Percentiles rank a stretch among this genome's conserved stretches.
Evolutionary conservation across 2,888 invertebrate genomes (phyloP).

Genomic region (Dascillus cervinus): DNA sequence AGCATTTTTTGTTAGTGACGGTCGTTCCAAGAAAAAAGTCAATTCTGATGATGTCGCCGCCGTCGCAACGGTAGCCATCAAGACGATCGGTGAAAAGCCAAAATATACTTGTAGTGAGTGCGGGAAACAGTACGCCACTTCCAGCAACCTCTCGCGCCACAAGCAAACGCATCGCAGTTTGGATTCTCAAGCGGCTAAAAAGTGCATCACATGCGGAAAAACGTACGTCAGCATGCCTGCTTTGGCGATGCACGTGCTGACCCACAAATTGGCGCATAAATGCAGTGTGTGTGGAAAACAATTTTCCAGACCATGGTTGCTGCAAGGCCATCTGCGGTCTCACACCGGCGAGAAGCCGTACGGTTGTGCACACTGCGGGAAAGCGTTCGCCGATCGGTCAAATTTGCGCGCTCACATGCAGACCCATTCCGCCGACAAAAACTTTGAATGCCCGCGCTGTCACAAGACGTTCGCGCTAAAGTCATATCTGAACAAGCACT

Average conservation of each 20-base stretch:
- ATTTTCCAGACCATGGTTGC: conserved; percentile 93
- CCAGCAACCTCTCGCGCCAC: conserved; percentile 80
- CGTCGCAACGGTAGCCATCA: conserved; percentile 14
- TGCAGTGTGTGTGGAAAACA: conserved; percentile 91
- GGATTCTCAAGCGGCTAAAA: conserved; percentile 88
- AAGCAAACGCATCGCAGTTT: conserved; percentile 88
- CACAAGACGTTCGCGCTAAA: conserved; percentile 89
- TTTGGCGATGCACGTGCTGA: conserved; percentile 85
- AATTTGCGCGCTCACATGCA: conserved; percentile 92
- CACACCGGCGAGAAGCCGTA: conserved; percentile 94
- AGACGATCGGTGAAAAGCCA: conserved; percentile 30
- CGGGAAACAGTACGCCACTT: conserved; percentile 86
- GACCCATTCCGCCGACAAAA: conserved; percentile 86
- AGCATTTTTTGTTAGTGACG: conserved; percentile 86
- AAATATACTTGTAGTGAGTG: conserved; percentile 79
- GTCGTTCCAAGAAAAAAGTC: conserved; percentile 60
- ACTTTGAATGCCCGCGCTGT: conserved; percentile 80
- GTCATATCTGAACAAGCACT: conserved; percentile 90
- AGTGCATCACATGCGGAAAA: conserved; percentile 90
- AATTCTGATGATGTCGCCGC: conserved; percentile 12
- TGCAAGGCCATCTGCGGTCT: conserved; percentile 77
- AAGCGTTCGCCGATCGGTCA: conserved; percentile 89
- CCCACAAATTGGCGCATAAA: conserved; percentile 86
- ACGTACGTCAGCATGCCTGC: conserved; percentile 98
- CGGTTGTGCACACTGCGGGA: conserved; percentile 89